Evolutionary conservation across 2,797 vertebrate species (phyloP), one percentile per base, ranked within the genome.

Genomic region (Lutra lutra): DNA sequence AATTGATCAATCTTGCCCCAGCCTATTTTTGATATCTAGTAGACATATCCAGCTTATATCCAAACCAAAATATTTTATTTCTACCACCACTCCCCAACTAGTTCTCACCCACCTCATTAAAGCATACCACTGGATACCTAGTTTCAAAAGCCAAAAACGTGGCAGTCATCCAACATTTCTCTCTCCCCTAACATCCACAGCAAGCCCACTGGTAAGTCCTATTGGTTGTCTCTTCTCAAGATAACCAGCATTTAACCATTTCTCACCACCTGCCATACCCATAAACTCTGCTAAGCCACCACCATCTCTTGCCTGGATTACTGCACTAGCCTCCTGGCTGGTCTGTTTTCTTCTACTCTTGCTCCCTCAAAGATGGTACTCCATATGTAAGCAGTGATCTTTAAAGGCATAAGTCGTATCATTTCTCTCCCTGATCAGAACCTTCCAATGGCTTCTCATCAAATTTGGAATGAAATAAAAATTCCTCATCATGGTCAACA

Each of bases 391-490:
- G 27, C 77, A 58, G 32, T 82, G 35, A 86, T 43, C 58, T 78
- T 80, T 92, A 79, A 90, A 94, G 92, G 9, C 32, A n/a, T 51
- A 82, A 35, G 5, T 68, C 56, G 87, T 35, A 35, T 54, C 35
- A 64, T 64, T 95, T 84, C 70, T 68, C 38, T 77, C 25, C 9
- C 40, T 94, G 32, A 21, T 77, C 51, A 86, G 75, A 66, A 70
- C 8, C 27, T 21, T 91, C 32, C 32, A 32, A 56, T 25, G 5
- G 14, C 3, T 46, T 79, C 86, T 89, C 32, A 70, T 56, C 46
- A 93, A 78, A 93, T 18, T 95, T 89, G 78, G 51, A 72, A 89
- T 58, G 35, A 94, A 70, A 86, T 72, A 46, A 64, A 92, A 84
- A 51, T n/a, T 29, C 27, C 29, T 83, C 40, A 62, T 29, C 35